A percentile compares a stretch with the other conserved stretches of the same genome.
Evolutionary conservation across 1,140 invertebrate species (phyloP).

Genomic region (Coboldia fuscipes): DNA sequence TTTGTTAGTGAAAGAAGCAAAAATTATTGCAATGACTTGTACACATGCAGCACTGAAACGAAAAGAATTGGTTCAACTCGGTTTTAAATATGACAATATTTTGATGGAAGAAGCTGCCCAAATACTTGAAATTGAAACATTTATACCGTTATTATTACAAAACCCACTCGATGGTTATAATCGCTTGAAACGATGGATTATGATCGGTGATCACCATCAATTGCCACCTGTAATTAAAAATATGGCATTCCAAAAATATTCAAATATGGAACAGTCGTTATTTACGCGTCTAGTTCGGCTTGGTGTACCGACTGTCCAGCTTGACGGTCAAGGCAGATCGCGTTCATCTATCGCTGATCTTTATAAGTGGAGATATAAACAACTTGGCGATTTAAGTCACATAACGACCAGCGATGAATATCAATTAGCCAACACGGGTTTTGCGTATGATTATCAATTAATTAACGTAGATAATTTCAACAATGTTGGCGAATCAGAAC

Average conservation of each 20-base stretch:
- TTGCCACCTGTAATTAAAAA: constrained; percentile 98
- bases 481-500: constrained; percentile 90
- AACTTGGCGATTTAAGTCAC: constrained; percentile 78
- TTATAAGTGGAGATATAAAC: constrained; percentile 97
- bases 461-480: constrained; percentile 96
- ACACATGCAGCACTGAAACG: constrained; percentile 96
- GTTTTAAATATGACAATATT: constrained; percentile 96
- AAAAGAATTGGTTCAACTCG: constrained; percentile 86
- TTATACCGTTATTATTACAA: constrained; percentile 92
- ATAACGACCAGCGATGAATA: constrained; percentile 70
- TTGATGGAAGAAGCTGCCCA: constrained; percentile 99
- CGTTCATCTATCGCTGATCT: constrained; percentile 60
- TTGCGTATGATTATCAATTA: constrained; percentile 84
- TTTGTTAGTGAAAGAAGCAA: constrained; percentile 93
- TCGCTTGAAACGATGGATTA: constrained; percentile 96
- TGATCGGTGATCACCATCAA: constrained; percentile 99
- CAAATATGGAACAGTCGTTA: constrained; percentile 98
- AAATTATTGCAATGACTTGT: constrained; percentile 99
- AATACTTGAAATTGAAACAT: constrained; percentile 98
- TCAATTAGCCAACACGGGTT: constrained; percentile 73
- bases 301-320: constrained; percentile 87
- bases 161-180: constrained; percentile 93
- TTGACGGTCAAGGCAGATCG: constrained; percentile 94
- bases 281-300: constrained; percentile 91
- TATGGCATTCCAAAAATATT: constrained; percentile 99